phyloP scores from a whole-genome alignment of 1,140 invertebrate species.

The Hylaeus anthracinus region DNA sequence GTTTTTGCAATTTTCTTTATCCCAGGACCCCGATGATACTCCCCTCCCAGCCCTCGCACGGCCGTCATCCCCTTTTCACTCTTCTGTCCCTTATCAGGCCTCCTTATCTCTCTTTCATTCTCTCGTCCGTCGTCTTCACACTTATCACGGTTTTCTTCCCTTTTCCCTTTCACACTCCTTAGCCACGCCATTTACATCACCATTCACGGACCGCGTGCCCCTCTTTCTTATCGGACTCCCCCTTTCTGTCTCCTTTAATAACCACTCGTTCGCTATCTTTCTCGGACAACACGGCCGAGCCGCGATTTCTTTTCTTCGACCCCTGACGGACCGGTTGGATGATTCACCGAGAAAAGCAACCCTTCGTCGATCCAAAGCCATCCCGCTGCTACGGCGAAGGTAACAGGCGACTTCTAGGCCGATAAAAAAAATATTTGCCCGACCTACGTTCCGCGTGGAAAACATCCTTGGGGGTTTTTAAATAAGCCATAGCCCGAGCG shows the following conservation, averaged over 20 bases:
- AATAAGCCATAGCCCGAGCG: neutral
- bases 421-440: conserved; percentile 26
- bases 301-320: conserved; percentile 17
- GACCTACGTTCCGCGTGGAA: neutral
- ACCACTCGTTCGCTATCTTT: conserved; percentile 36
- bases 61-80: conserved; percentile 13
- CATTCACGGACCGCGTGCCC: conserved; percentile 20
- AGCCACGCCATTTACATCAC: conserved; percentile 48
- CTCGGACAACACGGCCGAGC: conserved; percentile 21
- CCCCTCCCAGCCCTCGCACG: neutral
- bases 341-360: conserved; percentile 15
- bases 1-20: conserved; percentile 19
- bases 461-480: conserved; percentile 6
- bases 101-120: conserved; percentile 37
- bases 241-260: conserved; percentile 49
- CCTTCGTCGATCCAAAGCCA: conserved; percentile 9
- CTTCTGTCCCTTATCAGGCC: conserved; percentile 30
- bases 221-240: conserved; percentile 25
- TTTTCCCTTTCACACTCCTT: conserved; percentile 13
- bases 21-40: neutral
- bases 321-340: neutral
- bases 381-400: neutral
- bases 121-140: conserved; percentile 34
- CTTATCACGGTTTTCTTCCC: conserved; percentile 28
- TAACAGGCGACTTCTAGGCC: conserved; percentile 14